Evolutionary conservation across 2,888 invertebrate species (phyloP).

Genomic region (Desoria tigrina): DNA sequence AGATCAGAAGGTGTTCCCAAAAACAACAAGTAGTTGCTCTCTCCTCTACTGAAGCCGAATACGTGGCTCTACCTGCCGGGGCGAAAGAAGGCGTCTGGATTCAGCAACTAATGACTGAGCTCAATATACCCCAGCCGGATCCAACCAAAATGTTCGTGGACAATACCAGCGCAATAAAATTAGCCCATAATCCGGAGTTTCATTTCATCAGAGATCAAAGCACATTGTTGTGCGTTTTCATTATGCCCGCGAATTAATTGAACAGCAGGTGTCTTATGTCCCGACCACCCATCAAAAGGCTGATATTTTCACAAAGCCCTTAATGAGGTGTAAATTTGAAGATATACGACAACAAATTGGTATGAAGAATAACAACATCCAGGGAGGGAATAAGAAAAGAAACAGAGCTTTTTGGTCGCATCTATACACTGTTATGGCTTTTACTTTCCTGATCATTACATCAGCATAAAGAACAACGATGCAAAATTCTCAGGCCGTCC

Average conservation of each 20-base stretch:
- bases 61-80: slow-evolving; percentile 36
- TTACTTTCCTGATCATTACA: not conserved
- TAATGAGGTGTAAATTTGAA: not conserved
- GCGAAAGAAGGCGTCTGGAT: slow-evolving; percentile 42
- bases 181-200: slow-evolving; percentile 46
- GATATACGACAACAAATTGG: no score
- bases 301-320: slow-evolving; percentile 18
- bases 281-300: slow-evolving; percentile 14
- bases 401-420: not conserved
- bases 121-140: slow-evolving; percentile 4
- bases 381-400: no score
- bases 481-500: not conserved
- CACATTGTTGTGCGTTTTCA: slow-evolving; percentile 51
- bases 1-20: slow-evolving; percentile 40
- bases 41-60: slow-evolving; percentile 46
- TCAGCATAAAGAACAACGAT: not conserved
- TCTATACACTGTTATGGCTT: not conserved
- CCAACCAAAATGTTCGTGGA: slow-evolving; percentile 13
- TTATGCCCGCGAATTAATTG: slow-evolving; percentile 30
- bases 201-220: slow-evolving; percentile 48
- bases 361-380: no score
- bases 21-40: slow-evolving; percentile 37
- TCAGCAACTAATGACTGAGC: slow-evolving; percentile 32
- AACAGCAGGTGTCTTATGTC: not conserved
- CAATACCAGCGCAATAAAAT: slow-evolving; percentile 40